Base-by-base conservation (phyloP, 2,113 vertebrate species). In the Bucco capensis region DNA sequence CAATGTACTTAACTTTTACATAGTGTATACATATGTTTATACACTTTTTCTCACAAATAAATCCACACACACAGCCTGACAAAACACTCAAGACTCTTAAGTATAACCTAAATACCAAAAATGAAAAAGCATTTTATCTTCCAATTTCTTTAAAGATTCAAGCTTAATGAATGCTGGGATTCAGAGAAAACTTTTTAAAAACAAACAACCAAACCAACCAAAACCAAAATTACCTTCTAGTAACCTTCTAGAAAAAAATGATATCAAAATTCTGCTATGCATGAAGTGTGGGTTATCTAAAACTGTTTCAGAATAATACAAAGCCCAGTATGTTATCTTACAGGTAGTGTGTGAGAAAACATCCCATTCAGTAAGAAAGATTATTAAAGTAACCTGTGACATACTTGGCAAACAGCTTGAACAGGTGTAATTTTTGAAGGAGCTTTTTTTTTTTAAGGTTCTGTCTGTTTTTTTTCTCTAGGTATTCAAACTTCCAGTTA, bases 71-170 rank as follows among this genome's bases (percentile, higher is more conserved):
- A 70, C 72, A 91, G 49, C 38, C 79, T 94, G 77, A 87, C 56
- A 91, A 44, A 91, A 80, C 79, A 91, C 66, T 80, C 44, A 70
- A 85, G 51, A 69, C 19, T 84, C 40, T 82, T 84, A n/a, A 89
- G 31, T 57, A 44, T 91, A 83, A 79, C 54, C 22, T 88, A 69
- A 86, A 47, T 86, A 50, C n/a, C 27, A 93, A 84, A 86, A 88
- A 76, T 73, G 3, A 53, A 66, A 42, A 83, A 42, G 93, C 0
- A 65, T 94, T 94, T 92, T n/a, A 2, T 96, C 53, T 91, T 92
- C 83, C 78, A 92, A 50, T 95, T 97, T 97, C 75, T 96, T 88
- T 83, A 91, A 92, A 95, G 62, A 94, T 83, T 83, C 66, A 95
- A 88, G 85, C 83, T 93, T 94, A 92, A 82, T 94, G 83, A 95